phyloP scores from a whole-genome alignment of 2,113 vertebrate species.

The Aspiorhynchus laticeps region DNA sequence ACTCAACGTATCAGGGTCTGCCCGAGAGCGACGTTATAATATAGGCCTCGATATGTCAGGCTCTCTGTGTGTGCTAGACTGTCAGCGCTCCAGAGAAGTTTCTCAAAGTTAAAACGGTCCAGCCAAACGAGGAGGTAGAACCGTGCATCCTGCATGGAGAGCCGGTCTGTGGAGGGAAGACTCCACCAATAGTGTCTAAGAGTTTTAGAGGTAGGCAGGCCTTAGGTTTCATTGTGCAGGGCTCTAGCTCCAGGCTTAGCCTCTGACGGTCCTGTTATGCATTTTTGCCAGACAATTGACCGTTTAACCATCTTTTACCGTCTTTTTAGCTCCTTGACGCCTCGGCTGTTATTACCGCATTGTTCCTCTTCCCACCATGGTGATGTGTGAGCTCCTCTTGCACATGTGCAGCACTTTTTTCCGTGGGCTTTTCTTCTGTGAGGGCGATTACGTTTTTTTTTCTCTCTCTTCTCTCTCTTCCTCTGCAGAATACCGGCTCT shows the following conservation, averaged over 20 bases:
- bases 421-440: conserved; percentile 71
- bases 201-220: conserved; percentile 53
- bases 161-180: conserved; percentile 33
- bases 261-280: conserved; percentile 63
- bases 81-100: background rate
- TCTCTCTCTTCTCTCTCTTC: conserved; percentile 62
- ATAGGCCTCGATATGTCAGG: background rate
- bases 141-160: conserved; percentile 41
- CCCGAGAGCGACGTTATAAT: background rate
- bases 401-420: conserved; percentile 71
- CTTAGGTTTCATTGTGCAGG: conserved; percentile 56
- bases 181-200: conserved; percentile 52
- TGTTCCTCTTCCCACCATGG: conserved; percentile 71
- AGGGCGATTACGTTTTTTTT: conserved; percentile 61
- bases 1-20: conserved; percentile 29
- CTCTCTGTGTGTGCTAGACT: background rate
- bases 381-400: conserved; percentile 42
- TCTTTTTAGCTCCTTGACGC: conserved; percentile 76
- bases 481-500: conserved; percentile 72
- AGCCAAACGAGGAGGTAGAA: background rate
- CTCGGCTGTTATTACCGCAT: conserved; percentile 76
- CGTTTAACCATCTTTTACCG: conserved; percentile 75
- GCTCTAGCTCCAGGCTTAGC: conserved; percentile 57
- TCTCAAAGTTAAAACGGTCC: background rate
- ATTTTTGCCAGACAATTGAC: conserved; percentile 74